These are phyloP conservation scores for Apistogramma diplotaenia DNA, from an alignment of 2,113 vertebrate species.

Conservation along the genomic window DNA sequence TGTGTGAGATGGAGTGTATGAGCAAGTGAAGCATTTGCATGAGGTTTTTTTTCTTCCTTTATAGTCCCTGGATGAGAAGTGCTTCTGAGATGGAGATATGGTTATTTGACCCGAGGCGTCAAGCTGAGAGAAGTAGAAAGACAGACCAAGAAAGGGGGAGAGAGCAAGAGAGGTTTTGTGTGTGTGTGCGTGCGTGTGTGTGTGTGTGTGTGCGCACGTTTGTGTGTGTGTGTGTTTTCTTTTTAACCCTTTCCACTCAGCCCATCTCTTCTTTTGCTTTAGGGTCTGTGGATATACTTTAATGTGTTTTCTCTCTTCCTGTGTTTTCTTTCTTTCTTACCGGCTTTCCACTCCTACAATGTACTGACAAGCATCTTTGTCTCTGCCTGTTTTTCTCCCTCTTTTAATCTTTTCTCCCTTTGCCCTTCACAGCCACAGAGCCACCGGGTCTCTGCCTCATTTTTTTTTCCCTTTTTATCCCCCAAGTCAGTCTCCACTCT, in stretches of 20 bases:
- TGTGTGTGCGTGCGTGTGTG: neutral
- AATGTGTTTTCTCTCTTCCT: neutral
- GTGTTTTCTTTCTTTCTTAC: neutral
- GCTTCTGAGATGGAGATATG: constrained; percentile 68
- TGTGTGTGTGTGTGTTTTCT: neutral
- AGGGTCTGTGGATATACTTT: constrained; percentile 31
- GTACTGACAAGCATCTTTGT: constrained; percentile 21
- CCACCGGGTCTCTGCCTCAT: constrained; percentile 8
- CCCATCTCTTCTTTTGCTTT: constrained; percentile 30
- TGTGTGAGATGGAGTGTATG: neutral
- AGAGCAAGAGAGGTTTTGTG: constrained; percentile 6
- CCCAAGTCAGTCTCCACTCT: neutral
- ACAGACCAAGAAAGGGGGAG: constrained; percentile 46
- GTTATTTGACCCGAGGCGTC: constrained; percentile 67
- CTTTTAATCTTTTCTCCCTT: constrained; percentile 25
- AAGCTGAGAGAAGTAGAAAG: constrained; percentile 55
- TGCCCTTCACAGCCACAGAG: constrained; percentile 30
- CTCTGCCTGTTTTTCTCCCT: constrained; percentile 9
- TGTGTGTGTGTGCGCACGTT: neutral
- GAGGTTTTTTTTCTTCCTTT: constrained; percentile 13
- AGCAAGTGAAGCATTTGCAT: constrained; percentile 40
- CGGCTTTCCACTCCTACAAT: constrained; percentile 7
- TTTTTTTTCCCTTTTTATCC: constrained; percentile 9
- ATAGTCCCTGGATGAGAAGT: constrained; percentile 56
- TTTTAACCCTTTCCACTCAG: constrained; percentile 50